phyloP scores from a whole-genome alignment of 1,140 invertebrate species.

The Polyergus mexicanus region DNA sequence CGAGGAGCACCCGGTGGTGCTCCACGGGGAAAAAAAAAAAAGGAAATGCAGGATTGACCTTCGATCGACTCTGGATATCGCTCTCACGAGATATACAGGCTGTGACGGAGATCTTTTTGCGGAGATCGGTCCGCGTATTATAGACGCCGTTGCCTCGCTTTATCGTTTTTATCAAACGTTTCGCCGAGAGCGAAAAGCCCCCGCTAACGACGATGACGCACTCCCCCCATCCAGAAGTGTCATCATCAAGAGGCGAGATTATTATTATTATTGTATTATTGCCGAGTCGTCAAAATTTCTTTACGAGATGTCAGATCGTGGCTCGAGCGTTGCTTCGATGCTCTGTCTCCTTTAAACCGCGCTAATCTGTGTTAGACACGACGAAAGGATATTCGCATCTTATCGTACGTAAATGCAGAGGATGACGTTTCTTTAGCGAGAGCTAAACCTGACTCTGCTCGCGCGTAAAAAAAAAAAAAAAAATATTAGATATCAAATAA shows the following conservation, averaged over 20 bases:
- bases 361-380: no score
- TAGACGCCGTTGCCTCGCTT: neutral
- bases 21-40: no score
- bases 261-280: neutral
- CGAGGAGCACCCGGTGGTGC: neutral
- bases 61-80: neutral
- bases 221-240: neutral
- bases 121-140: neutral
- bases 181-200: neutral
- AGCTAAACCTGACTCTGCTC: neutral
- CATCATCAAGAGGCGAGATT: neutral
- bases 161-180: neutral
- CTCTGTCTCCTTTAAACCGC: neutral
- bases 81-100: neutral
- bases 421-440: neutral
- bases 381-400: no score
- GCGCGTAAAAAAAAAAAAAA: neutral
- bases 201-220: slow-evolving; percentile 13
- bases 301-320: neutral
- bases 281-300: neutral
- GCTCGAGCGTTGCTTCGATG: neutral
- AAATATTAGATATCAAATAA: neutral
- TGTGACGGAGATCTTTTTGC: neutral
- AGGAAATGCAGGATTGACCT: neutral
- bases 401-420: no score